Base-by-base conservation (phyloP, 2,888 invertebrate species). In the Iphiclides podalirius region DNA sequence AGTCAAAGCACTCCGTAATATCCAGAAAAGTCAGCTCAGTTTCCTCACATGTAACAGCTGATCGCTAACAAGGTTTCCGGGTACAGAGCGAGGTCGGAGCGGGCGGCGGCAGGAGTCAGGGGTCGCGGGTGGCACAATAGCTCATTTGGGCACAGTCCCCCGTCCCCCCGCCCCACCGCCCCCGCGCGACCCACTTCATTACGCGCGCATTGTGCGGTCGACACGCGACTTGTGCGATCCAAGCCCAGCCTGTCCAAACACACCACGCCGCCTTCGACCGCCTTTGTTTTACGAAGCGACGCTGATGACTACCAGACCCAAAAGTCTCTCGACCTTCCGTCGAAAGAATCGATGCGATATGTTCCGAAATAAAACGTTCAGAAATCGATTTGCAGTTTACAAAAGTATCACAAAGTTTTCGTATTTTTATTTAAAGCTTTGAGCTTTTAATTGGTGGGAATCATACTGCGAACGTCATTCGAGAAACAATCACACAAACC, bases 131-230 rank as follows among this genome's bases (percentile, higher is more conserved):
- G 38, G 62, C 65, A 86, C 86, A 87, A 87, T 87, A 77, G 68
- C 84, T 84, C 81, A 6, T 20, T 20, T 20, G 20, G 20, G 20
- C 20, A 20, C 20, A 20, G 26, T 26, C 82, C 82, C 84, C 81
- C 82, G 83, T 79, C 79, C 71, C 72, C 68, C 79, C 71, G 83
- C 82, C 85, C 83, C 76, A 72, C 80, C 84, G 82, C 84, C 84
- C 79, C 82, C 83, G 79, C 79, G 71, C 74, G 70, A 79, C 79
- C 79, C 82, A 87, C 88, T 88, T 89, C 88, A 89, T 89, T 89
- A 88, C 88, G 88, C 87, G n/a, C n/a, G 74, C 81, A 88, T 89
- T 89, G 88, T 89, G 66, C 70, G 58, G 63, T 63, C 58, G 67
- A 63, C n/a, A 61, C 52, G 62, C 65, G 61, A 61, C 61, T 66